Percentiles rank a stretch among this genome's conserved stretches.
These are phyloP conservation scores for Egretta garzetta DNA, from an alignment of 2,113 vertebrate genomes.

Conservation along the genomic window DNA sequence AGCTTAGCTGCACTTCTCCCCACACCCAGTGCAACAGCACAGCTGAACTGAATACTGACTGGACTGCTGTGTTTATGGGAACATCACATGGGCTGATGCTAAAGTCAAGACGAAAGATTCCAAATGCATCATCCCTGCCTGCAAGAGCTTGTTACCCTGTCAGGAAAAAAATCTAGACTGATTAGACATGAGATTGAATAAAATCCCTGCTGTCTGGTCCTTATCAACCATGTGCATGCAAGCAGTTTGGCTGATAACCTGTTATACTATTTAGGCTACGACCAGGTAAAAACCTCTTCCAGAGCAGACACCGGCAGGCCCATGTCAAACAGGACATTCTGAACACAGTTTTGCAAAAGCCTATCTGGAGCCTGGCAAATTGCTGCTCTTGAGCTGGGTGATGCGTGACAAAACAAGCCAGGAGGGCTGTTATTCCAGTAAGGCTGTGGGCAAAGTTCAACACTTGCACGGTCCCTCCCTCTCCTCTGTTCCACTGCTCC, in stretches of 20 bases:
- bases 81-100: not conserved
- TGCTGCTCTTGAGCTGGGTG: not conserved
- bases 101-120: not conserved
- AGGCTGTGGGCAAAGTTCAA: not conserved
- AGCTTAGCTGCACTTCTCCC: not conserved
- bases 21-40: not conserved
- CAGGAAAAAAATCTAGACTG: not conserved
- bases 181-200: not conserved
- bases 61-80: not conserved
- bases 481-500: not conserved
- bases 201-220: not conserved
- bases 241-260: not conserved
- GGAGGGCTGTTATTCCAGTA: not conserved
- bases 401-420: not conserved
- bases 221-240: accelerated
- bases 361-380: not conserved
- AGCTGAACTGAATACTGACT: not conserved
- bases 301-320: not conserved
- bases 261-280: not conserved
- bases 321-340: not conserved
- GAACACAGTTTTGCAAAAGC: not conserved
- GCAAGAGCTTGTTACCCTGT: not conserved
- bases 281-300: not conserved
- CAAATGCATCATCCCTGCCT: not conserved
- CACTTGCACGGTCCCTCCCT: not conserved